Percentiles rank a stretch among this genome's conserved stretches.
Evolutionary conservation across 2,113 vertebrate genomes (phyloP).

Genomic region (Prunella fulvescens): DNA sequence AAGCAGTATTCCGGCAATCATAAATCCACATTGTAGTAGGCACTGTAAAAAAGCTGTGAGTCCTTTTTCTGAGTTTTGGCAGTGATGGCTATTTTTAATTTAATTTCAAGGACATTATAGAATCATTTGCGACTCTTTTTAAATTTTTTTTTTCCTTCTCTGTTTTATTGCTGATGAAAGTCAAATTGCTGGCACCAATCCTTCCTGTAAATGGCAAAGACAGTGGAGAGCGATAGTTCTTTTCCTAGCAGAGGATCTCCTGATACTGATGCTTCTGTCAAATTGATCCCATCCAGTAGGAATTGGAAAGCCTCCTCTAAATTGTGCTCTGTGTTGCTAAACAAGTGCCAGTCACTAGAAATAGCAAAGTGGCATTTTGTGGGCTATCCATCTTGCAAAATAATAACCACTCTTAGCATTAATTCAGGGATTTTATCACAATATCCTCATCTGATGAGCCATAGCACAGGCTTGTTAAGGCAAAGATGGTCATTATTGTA

Average conservation of each 20-base stretch:
- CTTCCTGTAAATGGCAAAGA: constrained; percentile 56
- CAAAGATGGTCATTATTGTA: neutral
- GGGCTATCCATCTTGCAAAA: constrained; percentile 47
- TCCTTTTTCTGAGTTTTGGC: constrained; percentile 55
- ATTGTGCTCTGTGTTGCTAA: constrained; percentile 63
- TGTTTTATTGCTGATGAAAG: constrained; percentile 61
- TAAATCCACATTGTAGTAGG: constrained; percentile 74
- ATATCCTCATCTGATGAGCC: neutral
- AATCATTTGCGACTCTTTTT: constrained; percentile 35
- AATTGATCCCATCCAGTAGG: constrained; percentile 60
- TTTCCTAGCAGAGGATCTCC: constrained; percentile 67
- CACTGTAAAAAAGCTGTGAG: constrained; percentile 40
- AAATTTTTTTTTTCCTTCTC: neutral
- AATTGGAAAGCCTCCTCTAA: constrained; percentile 58
- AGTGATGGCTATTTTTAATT: constrained; percentile 60
- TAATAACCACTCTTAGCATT: constrained; percentile 34
- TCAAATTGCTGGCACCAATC: constrained; percentile 38
- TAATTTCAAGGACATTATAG: constrained; percentile 54
- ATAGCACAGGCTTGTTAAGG: neutral
- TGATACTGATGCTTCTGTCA: constrained; percentile 66
- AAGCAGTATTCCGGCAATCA: constrained; percentile 71
- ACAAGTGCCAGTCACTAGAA: constrained; percentile 64
- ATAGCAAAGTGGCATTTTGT: constrained; percentile 61
- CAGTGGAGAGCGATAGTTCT: constrained; percentile 57
- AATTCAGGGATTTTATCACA: constrained; percentile 30